phyloP scores from a whole-genome alignment of 2,113 vertebrate species.

The Bos taurus region ARS-UCD2.0 NC_037346.1:62035501-62036000 shows the following conservation, averaged over 20 bases:
- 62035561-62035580: too few species aligned
- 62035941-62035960: background rate
- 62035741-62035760: background rate
- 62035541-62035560: too few species aligned
- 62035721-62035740: background rate
- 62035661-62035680: background rate
- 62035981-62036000: background rate
- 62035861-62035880: rapidly evolving
- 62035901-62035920: rapidly evolving
- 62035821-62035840: rapidly evolving
- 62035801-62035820: too few species aligned
- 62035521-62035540: background rate
- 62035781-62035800: background rate
- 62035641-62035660: rapidly evolving
- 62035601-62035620: background rate
- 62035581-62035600: background rate
- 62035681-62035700: background rate
- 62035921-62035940: background rate
- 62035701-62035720: background rate
- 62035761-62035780: background rate
- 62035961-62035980: background rate
- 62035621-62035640: background rate
- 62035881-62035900: background rate
- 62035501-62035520: too few species aligned
- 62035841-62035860: rapidly evolving